These are phyloP conservation scores for Pheosia gnoma DNA, from an alignment of 2,888 invertebrate species.

Conservation along the genomic window DNA sequence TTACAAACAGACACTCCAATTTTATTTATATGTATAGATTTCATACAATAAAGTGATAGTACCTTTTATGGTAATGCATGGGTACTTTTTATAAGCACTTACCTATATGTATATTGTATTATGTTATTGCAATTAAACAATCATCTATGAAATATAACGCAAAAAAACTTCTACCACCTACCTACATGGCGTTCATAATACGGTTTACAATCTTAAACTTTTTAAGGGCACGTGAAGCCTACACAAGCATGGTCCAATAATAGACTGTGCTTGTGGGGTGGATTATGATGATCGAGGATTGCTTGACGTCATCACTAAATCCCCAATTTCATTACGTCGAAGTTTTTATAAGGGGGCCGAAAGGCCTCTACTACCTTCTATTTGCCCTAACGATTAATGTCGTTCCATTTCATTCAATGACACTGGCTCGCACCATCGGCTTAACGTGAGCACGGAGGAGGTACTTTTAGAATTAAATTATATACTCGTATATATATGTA, in stretches of 20 bases:
- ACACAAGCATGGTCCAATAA: not conserved
- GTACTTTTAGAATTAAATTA: not conserved
- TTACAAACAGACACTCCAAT: too few relatives aligned
- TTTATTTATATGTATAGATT: too few relatives aligned
- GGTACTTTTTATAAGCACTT: too few relatives aligned
- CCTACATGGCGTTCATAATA: not conserved
- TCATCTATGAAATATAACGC: too few relatives aligned
- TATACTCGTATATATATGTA: not conserved
- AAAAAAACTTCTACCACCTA: too few relatives aligned
- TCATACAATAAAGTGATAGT: too few relatives aligned
- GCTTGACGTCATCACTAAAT: not conserved
- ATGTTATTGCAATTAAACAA: too few relatives aligned
- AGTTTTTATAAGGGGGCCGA: not conserved
- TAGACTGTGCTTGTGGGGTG: not conserved
- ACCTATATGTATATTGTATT: too few relatives aligned
- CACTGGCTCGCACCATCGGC: not conserved
- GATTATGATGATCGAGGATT: not conserved
- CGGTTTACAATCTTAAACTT: not conserved
- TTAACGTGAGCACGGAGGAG: not conserved
- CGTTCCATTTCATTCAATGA: not conserved
- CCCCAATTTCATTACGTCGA: not conserved
- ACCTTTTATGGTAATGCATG: too few relatives aligned
- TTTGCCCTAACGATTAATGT: not conserved
- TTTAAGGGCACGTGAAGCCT: not conserved
- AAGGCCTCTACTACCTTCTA: not conserved